Evolutionary conservation across 2,113 vertebrate species (phyloP).

Genomic region (Nibea coibor): DNA sequence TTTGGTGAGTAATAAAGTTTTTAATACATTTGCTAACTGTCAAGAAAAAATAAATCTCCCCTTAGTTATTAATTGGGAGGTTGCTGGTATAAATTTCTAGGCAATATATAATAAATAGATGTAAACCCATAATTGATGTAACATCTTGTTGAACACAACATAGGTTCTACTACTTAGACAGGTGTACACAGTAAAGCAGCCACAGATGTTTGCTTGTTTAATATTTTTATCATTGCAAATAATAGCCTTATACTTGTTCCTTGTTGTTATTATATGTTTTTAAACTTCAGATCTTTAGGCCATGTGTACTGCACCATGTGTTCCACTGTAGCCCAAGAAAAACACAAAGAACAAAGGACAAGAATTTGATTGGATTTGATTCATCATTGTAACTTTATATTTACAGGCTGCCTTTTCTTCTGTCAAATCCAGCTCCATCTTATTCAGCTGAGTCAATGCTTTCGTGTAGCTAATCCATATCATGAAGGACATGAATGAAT

Average conservation of each 20-base stretch:
- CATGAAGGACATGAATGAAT: neutral
- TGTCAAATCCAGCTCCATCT: neutral
- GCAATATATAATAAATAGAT: neutral
- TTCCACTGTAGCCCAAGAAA: neutral
- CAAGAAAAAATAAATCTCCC: neutral
- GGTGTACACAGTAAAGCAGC: neutral
- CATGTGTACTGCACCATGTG: neutral
- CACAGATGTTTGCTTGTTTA: neutral
- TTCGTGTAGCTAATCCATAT: neutral
- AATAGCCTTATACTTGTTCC: neutral
- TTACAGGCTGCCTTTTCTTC: neutral
- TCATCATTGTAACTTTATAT: neutral
- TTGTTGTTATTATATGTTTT: neutral
- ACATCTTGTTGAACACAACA: neutral
- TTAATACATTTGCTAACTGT: neutral
- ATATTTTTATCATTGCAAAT: neutral
- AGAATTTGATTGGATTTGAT: neutral
- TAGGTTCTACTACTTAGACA: neutral
- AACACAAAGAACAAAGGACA: slow-evolving; percentile 9
- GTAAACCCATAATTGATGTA: neutral
- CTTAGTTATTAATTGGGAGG: neutral
- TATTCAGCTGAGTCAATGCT: slow-evolving; percentile 2
- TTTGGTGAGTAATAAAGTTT: neutral
- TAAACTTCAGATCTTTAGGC: neutral
- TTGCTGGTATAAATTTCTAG: neutral